Evolutionary conservation across 2,113 vertebrate genomes (phyloP).

Genomic region (Aegithalos caudatus): DNA sequence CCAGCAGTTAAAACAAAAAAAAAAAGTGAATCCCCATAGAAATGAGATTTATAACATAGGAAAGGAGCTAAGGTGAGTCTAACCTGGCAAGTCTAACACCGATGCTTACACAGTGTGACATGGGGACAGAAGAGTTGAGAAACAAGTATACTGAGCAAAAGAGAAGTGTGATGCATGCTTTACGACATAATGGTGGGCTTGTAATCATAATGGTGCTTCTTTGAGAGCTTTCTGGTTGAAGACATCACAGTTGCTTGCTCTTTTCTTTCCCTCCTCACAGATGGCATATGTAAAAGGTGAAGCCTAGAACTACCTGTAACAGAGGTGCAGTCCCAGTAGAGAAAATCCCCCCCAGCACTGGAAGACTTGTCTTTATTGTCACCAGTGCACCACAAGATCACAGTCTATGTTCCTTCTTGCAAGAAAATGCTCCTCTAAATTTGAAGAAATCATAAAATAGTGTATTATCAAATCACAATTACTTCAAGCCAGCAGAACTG

Average conservation of each 20-base stretch:
- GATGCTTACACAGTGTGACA: rapidly evolving
- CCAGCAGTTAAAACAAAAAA: not conserved
- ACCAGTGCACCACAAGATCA: not conserved
- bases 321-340: not conserved
- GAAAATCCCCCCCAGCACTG: not conserved
- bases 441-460: not conserved
- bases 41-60: not conserved
- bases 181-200: not conserved
- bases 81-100: not conserved
- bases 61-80: not conserved
- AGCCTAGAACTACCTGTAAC: not conserved
- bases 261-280: not conserved
- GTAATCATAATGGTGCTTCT: not conserved
- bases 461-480: not conserved
- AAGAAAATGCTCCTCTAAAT: not conserved
- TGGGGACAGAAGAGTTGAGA: not conserved
- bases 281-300: not conserved
- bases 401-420: not conserved
- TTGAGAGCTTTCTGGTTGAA: not conserved
- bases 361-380: not conserved
- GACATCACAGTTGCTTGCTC: not conserved
- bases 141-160: not conserved
- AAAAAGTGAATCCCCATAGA: not conserved
- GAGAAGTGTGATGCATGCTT: not conserved
- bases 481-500: not conserved